Conservation (phyloP, 2,797 vertebrate species). For the Sebastes paucispinis region DNA sequence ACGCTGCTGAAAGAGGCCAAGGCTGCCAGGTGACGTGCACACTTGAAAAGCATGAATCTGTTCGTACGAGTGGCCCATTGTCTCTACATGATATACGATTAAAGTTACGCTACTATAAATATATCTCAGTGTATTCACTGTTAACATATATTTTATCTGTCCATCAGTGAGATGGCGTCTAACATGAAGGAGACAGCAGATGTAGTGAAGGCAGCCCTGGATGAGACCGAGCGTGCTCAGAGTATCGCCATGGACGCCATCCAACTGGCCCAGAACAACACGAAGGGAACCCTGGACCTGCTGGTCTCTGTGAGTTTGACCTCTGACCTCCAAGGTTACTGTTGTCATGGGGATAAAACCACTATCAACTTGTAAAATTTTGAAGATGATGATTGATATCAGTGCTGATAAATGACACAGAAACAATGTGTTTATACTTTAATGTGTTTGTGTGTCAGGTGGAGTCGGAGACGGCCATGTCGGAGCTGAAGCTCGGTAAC, state of each 20-base stretch:
- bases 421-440: background rate
- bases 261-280: conserved; percentile 86
- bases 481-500: conserved; percentile 89
- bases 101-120: too few relatives aligned
- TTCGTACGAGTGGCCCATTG: too few relatives aligned
- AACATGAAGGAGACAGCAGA: conserved; percentile 85
- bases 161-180: conserved; percentile 83
- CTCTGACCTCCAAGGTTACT: background rate
- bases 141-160: background rate
- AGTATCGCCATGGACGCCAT: conserved; percentile 85
- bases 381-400: background rate
- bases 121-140: too few relatives aligned
- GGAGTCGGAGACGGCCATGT: conserved; percentile 87
- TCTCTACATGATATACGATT: too few relatives aligned
- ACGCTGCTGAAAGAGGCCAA: conserved; percentile 87
- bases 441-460: conserved; percentile 77
- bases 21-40: conserved; percentile 82
- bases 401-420: background rate
- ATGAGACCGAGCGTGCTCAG: conserved; percentile 90
- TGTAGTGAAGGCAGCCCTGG: conserved; percentile 83
- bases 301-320: conserved; percentile 84
- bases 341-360: background rate
- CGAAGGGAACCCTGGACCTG: conserved; percentile 86
- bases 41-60: background rate
- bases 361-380: background rate